Conservation (phyloP, 2,113 vertebrate genomes). For the Ailuropoda melanoleuca region DNA sequence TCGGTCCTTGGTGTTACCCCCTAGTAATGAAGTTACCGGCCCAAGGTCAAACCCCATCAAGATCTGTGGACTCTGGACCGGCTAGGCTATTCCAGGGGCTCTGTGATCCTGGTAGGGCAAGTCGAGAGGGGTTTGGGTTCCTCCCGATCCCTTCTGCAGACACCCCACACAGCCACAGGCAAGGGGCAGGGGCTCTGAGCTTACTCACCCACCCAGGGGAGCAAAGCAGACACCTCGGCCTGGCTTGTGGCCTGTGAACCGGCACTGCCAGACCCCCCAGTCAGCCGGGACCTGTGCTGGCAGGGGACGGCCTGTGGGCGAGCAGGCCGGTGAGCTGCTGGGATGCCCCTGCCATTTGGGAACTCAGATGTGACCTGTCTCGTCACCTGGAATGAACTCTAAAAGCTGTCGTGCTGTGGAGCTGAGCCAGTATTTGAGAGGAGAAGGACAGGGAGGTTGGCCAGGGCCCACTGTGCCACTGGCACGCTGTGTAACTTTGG, state of each 20-base stretch:
- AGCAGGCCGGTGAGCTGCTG: background rate
- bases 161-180: background rate
- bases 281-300: constrained; percentile 4
- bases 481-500: background rate
- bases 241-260: background rate
- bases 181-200: background rate
- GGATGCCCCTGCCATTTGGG: background rate
- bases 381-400: background rate
- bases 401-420: background rate
- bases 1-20: background rate
- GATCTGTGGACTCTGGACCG: background rate
- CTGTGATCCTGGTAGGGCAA: background rate
- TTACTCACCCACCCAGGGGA: background rate
- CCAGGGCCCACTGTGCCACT: background rate
- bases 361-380: background rate
- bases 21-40: background rate
- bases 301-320: background rate
- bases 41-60: background rate
- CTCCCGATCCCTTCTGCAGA: background rate
- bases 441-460: background rate
- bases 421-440: background rate
- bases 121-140: background rate
- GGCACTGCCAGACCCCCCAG: constrained; percentile 55
- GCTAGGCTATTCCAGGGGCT: background rate
- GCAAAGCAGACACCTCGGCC: background rate